These are phyloP conservation scores for Malurus leucopterus DNA, from an alignment of 2,797 vertebrate species.

Conservation along the genomic window DNA sequence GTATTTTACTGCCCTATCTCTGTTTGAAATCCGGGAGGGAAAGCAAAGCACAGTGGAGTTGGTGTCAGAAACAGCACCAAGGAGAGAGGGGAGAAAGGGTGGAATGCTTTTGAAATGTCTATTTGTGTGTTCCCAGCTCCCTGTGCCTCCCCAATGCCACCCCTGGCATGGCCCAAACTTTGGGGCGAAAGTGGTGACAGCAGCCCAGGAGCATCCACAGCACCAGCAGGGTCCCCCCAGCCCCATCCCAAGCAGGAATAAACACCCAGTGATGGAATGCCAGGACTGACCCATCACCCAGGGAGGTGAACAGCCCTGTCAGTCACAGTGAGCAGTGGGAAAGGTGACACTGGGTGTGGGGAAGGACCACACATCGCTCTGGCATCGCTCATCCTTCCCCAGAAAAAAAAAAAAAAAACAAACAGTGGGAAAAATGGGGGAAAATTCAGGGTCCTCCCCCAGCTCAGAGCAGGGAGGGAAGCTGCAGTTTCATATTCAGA, in stretches of 20 bases:
- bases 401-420: accelerated
- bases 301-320: neutral
- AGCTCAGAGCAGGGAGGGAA: accelerated
- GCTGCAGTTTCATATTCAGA: neutral
- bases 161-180: neutral
- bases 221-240: neutral
- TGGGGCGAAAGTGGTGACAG: neutral
- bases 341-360: neutral
- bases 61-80: neutral
- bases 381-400: accelerated
- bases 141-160: neutral
- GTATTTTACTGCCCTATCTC: neutral
- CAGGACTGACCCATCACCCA: slow-evolving; percentile 66
- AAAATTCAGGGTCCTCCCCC: neutral
- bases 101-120: neutral
- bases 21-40: neutral
- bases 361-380: accelerated
- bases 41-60: neutral
- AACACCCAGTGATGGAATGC: slow-evolving; percentile 69
- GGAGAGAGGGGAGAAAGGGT: neutral
- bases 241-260: slow-evolving; percentile 74
- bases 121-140: neutral
- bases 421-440: accelerated
- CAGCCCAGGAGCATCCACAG: neutral
- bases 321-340: accelerated